Evolutionary conservation across 2,113 vertebrate species (phyloP).

Genomic region (Numida meleagris): DNA sequence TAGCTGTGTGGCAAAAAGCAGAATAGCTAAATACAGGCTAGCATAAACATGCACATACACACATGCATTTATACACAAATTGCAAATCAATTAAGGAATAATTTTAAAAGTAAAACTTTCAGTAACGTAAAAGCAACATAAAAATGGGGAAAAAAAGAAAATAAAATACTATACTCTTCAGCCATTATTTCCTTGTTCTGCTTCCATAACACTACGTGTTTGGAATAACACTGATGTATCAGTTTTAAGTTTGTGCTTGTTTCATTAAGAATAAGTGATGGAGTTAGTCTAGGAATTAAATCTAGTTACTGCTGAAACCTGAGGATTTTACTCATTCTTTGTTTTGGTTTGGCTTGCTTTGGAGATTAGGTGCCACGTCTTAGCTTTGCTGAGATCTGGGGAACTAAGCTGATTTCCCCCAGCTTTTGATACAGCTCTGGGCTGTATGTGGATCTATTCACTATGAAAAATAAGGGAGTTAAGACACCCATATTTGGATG

Average conservation of each 20-base stretch:
- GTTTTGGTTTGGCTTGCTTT: background rate
- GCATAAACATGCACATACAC: background rate
- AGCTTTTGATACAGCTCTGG: background rate
- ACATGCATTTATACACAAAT: background rate
- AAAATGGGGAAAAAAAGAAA: background rate
- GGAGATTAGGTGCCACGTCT: background rate
- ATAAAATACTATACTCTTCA: background rate
- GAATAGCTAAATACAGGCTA: background rate
- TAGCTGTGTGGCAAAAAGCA: background rate
- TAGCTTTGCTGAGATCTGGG: background rate
- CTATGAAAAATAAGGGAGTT: background rate
- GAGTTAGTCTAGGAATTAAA: background rate
- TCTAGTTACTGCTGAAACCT: background rate
- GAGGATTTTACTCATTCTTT: background rate
- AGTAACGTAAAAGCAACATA: background rate
- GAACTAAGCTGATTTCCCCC: background rate
- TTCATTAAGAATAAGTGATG: background rate
- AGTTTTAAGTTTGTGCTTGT: background rate
- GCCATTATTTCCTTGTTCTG: background rate
- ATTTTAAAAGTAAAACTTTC: background rate
- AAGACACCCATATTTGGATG: background rate
- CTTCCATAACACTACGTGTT: background rate
- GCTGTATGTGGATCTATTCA: background rate
- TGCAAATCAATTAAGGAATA: background rate
- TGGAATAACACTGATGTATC: background rate